A percentile compares a stretch with the other conserved stretches of the same genome.
Evolutionary conservation across 2,113 vertebrate species (phyloP).

Genomic region (Sterrhoptilus dennistouni): DNA sequence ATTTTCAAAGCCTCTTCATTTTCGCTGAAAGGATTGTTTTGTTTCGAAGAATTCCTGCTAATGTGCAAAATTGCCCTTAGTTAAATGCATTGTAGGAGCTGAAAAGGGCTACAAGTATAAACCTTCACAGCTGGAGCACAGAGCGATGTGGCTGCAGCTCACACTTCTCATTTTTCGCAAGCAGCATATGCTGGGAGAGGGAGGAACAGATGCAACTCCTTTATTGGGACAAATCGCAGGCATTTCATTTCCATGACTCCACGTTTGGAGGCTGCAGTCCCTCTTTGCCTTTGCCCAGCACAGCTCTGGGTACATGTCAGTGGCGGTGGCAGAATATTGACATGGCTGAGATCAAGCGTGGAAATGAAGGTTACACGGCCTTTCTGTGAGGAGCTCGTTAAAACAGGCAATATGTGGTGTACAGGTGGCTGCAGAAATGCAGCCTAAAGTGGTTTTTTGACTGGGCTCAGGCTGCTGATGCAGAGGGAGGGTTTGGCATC

Average conservation of each 20-base stretch:
- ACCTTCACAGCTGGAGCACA: slow-evolving; percentile 55
- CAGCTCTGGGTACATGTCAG: not conserved
- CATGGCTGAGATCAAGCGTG: not conserved
- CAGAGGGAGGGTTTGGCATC: not conserved
- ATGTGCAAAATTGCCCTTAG: slow-evolving; percentile 60
- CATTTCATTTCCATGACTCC: not conserved
- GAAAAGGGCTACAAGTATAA: slow-evolving; percentile 39
- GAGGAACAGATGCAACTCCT: slow-evolving; percentile 9
- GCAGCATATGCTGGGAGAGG: not conserved
- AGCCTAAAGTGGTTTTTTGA: not conserved
- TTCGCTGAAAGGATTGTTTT: slow-evolving; percentile 55
- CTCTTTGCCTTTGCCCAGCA: not conserved
- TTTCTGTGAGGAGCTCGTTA: not conserved
- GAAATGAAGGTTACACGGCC: not conserved
- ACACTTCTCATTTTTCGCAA: not conserved
- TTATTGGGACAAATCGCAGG: not conserved
- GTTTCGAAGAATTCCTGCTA: slow-evolving; percentile 63
- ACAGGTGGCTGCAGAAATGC: not conserved
- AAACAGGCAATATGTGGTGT: not conserved
- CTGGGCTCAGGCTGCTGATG: not conserved
- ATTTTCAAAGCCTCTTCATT: slow-evolving; percentile 64
- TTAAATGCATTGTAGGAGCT: slow-evolving; percentile 56
- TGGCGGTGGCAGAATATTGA: not conserved
- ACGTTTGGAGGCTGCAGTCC: not conserved
- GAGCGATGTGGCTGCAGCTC: slow-evolving; percentile 13